Conservation (phyloP, 2,888 invertebrate genomes). For the Latrodectus elegans region DNA sequence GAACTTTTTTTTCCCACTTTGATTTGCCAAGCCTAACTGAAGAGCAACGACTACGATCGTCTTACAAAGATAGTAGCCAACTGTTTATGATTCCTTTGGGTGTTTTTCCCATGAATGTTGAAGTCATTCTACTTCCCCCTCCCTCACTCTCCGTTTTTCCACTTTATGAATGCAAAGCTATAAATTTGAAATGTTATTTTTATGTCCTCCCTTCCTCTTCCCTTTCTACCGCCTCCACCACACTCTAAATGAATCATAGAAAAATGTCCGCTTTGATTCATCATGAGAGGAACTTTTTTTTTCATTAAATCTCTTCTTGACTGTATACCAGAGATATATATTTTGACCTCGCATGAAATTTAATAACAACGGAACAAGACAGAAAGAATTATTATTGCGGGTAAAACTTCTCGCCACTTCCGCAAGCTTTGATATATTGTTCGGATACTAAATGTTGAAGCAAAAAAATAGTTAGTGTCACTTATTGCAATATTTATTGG, state of each 20-base stretch:
- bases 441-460: too few species aligned
- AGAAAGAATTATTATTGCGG: background rate
- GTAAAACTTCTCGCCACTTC: too few species aligned
- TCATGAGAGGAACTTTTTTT: background rate
- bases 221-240: background rate
- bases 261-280: conserved; percentile 5
- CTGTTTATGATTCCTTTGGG: conserved; percentile 3
- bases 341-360: conserved; percentile 1
- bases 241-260: conserved; percentile 5
- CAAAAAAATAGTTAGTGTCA: too few species aligned
- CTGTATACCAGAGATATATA: background rate
- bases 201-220: background rate
- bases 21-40: background rate
- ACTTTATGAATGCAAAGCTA: conserved; percentile 1
- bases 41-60: background rate
- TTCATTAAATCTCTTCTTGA: background rate
- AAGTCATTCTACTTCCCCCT: background rate
- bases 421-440: too few species aligned
- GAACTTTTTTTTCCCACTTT: background rate
- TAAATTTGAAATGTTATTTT: conserved; percentile 3
- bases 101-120: conserved; percentile 3
- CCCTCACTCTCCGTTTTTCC: background rate
- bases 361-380: background rate
- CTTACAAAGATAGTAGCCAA: background rate
- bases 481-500: too few species aligned